Evolutionary conservation across 2,113 vertebrate species (phyloP).

Genomic region (Hystrix brachyura): DNA sequence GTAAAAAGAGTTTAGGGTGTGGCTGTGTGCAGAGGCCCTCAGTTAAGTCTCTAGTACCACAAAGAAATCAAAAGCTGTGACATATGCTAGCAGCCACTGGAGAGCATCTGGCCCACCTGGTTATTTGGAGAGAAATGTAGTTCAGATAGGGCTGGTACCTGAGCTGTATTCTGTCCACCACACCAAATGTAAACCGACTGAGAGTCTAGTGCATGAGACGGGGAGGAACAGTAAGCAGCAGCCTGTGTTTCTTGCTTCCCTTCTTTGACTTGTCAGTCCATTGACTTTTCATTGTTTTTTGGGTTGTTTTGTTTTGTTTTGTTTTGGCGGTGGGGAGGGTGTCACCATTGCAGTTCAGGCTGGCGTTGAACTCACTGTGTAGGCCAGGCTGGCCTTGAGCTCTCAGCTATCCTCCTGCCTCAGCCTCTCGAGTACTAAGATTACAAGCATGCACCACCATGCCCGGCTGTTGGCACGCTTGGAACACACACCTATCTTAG

Average conservation of each 20-base stretch:
- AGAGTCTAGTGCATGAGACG: not conserved
- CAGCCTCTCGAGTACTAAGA: too few species aligned
- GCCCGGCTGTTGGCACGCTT: not conserved
- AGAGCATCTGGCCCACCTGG: not conserved
- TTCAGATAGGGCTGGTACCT: not conserved
- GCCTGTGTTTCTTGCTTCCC: not conserved
- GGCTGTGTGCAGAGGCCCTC: not conserved
- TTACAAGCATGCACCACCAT: too few species aligned
- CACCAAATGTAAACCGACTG: not conserved
- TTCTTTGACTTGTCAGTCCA: not conserved
- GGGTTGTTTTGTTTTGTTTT: not conserved
- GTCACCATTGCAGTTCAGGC: not conserved
- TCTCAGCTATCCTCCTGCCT: too few species aligned
- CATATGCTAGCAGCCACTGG: not conserved
- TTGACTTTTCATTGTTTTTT: not conserved
- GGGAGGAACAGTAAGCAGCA: not conserved
- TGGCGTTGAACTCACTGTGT: too few species aligned
- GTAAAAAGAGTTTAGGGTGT: not conserved
- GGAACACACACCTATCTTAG: not conserved
- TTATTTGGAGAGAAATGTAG: constrained; percentile 4
- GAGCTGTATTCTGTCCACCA: not conserved
- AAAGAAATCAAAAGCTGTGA: not conserved
- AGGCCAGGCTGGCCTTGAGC: too few species aligned
- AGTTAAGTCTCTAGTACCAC: not conserved
- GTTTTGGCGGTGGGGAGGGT: not conserved